A percentile compares a stretch with the other conserved stretches of the same genome.
These are phyloP conservation scores for Molanna angustata DNA, from an alignment of 2,888 invertebrate genomes.

Conservation along the genomic window DNA sequence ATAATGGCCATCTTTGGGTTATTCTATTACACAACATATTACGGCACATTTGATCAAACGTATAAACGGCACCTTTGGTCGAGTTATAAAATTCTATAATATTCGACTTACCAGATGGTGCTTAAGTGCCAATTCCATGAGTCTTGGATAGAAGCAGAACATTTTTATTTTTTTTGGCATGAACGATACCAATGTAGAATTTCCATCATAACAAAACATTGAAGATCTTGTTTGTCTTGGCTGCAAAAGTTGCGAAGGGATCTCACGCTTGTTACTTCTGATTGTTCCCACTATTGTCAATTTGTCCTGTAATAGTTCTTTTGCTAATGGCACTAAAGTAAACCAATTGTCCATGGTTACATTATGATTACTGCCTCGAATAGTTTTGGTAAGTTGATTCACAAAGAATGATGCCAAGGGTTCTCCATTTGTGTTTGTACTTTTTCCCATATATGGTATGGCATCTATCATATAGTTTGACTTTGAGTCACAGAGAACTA, in stretches of 20 bases:
- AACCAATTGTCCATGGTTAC: conserved; percentile 39
- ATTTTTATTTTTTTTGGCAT: conserved; percentile 14
- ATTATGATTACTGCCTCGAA: conserved; percentile 33
- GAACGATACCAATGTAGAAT: conserved; percentile 14
- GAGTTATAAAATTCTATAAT: conserved; percentile 24
- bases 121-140: conserved; percentile 16
- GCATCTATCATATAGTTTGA: conserved; percentile 38
- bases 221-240: conserved; percentile 5
- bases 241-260: conserved; percentile 22
- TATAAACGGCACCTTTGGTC: conserved; percentile 35
- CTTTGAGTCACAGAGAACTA: conserved; percentile 37
- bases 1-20: conserved; percentile 34
- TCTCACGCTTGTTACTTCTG: conserved; percentile 38
- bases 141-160: conserved; percentile 26
- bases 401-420: conserved; percentile 30
- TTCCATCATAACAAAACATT: conserved; percentile 11
- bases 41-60: conserved; percentile 31
- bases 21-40: no score
- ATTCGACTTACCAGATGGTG: conserved; percentile 18
- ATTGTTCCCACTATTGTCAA: conserved; percentile 38
- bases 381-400: conserved; percentile 33
- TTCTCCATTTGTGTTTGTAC: conserved; percentile 31
- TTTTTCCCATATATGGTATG: conserved; percentile 38
- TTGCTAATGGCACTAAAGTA: conserved; percentile 37
- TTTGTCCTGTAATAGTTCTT: conserved; percentile 36